phyloP scores from a whole-genome alignment of 1,140 invertebrate species.

The Hylaeus anthracinus region DNA sequence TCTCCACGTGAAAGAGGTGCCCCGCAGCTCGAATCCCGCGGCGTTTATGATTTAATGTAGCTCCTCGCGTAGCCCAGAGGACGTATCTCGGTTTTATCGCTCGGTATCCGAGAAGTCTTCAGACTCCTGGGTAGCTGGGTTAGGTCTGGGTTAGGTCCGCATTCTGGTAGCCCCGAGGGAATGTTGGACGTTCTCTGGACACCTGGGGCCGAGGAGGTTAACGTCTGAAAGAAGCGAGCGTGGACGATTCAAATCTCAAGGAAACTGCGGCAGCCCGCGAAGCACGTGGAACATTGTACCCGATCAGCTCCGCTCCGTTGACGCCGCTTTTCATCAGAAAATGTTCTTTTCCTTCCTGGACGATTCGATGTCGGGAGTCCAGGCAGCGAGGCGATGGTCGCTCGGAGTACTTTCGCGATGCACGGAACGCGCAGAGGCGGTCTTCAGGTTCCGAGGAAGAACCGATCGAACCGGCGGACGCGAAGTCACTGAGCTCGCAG shows the following conservation, averaged over 20 bases:
- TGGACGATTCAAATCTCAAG: neutral
- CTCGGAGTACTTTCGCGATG: neutral
- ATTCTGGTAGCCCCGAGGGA: conserved; percentile 41
- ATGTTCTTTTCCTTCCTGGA: neutral
- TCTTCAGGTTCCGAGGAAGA: conserved; percentile 64
- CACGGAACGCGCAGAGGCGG: neutral
- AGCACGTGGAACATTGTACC: conserved; percentile 17
- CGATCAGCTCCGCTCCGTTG: conserved; percentile 29
- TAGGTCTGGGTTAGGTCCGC: conserved; percentile 30
- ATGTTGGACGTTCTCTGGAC: neutral
- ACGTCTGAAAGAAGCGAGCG: too few species aligned
- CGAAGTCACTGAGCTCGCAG: conserved; percentile 78
- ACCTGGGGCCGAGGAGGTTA: too few species aligned
- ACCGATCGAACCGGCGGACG: conserved; percentile 78
- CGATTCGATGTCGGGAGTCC: neutral
- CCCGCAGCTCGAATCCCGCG: conserved; percentile 55
- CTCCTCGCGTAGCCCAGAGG: conserved; percentile 41
- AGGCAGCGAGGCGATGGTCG: neutral
- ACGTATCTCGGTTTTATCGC: conserved; percentile 46
- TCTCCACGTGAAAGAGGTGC: conserved; percentile 53
- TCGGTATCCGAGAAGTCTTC: conserved; percentile 33
- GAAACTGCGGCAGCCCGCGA: too few species aligned
- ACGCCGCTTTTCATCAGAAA: neutral
- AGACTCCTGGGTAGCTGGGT: conserved; percentile 41
- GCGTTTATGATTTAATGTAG: conserved; percentile 67